A percentile compares a stretch with the other conserved stretches of the same genome.
Conservation (phyloP, 2,113 vertebrate species). For the Notarius quadriscutis region DNA sequence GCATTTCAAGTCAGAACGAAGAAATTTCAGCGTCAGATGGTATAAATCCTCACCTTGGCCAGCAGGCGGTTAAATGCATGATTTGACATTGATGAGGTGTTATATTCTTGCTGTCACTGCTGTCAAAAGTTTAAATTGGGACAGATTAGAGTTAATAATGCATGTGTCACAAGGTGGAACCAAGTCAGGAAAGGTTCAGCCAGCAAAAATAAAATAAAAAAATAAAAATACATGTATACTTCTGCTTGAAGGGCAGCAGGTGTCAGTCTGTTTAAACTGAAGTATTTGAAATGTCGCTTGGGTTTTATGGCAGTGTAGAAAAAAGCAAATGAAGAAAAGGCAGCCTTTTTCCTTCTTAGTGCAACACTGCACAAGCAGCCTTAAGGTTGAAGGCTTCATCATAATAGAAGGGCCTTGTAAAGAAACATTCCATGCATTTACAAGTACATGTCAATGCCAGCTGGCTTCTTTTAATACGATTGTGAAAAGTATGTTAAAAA, state of each 20-base stretch:
- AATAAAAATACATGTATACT: not conserved
- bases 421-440: not conserved
- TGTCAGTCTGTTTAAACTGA: not conserved
- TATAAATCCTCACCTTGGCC: slow-evolving; percentile 29
- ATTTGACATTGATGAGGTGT: slow-evolving; percentile 34
- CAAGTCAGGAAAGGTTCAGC: slow-evolving; percentile 14
- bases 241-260: slow-evolving; percentile 16
- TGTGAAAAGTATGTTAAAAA: too few relatives aligned
- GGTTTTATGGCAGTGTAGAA: not conserved
- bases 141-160: slow-evolving; percentile 35
- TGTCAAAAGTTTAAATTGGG: slow-evolving; percentile 26
- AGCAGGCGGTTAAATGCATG: slow-evolving; percentile 24
- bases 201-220: not conserved
- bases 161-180: slow-evolving; percentile 24
- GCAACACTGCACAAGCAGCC: not conserved
- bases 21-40: slow-evolving; percentile 22
- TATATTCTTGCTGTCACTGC: slow-evolving; percentile 20
- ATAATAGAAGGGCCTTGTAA: slow-evolving; percentile 25
- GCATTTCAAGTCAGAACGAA: not conserved
- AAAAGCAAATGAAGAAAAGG: not conserved
- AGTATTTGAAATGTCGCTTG: not conserved
- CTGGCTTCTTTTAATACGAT: too few relatives aligned
- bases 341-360: not conserved
- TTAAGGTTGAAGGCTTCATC: slow-evolving; percentile 6
- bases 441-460: not conserved